phyloP scores from a whole-genome alignment of 2,113 vertebrate genomes.

The Mastomys coucha region DNA sequence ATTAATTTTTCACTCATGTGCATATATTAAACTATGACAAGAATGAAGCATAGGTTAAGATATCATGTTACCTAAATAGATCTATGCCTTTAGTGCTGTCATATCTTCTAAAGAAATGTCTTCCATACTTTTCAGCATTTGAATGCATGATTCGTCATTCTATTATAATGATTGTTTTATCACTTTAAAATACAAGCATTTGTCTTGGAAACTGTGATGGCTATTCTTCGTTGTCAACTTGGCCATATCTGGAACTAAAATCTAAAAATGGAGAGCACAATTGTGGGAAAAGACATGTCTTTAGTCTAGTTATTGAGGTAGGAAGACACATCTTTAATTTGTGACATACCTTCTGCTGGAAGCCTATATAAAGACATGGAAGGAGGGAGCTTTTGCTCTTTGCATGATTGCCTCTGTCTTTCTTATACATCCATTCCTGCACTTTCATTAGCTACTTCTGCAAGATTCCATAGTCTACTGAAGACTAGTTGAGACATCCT shows the following conservation, averaged over 20 bases:
- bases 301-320: too few species aligned
- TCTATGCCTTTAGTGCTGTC: neutral
- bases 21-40: neutral
- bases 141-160: neutral
- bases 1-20: neutral
- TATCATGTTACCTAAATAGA: neutral
- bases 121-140: neutral
- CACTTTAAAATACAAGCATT: constrained; percentile 41
- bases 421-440: too few species aligned
- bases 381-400: too few species aligned
- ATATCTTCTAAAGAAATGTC: neutral
- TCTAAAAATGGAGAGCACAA: too few species aligned
- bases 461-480: neutral
- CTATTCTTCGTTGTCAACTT: too few species aligned
- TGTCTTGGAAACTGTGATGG: neutral
- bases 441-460: too few species aligned
- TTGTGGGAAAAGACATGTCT: too few species aligned
- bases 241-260: too few species aligned
- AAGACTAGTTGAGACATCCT: neutral
- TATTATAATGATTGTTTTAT: constrained; percentile 43
- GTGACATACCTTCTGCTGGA: too few species aligned
- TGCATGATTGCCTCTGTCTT: too few species aligned
- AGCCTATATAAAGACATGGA: too few species aligned
- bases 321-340: too few species aligned
- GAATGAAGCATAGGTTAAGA: neutral